Percentiles rank a stretch among this genome's conserved stretches.
These are phyloP conservation scores for Bombycilla garrulus DNA, from an alignment of 2,113 vertebrate species.

Conservation along the genomic window DNA sequence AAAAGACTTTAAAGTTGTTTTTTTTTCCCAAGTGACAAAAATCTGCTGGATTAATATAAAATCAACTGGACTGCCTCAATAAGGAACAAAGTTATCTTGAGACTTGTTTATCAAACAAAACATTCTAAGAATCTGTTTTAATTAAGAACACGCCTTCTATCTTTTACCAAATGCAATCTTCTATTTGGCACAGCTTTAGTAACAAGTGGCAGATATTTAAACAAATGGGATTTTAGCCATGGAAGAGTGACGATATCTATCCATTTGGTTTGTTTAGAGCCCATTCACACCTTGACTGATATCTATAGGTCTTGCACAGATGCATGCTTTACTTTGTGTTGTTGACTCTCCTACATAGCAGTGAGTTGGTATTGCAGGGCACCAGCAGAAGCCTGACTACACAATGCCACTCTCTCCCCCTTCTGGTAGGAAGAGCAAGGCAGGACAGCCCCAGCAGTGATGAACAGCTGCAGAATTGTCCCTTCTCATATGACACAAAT, in stretches of 20 bases:
- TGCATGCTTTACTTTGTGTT: neutral
- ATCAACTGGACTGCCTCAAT: neutral
- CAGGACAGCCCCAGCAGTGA: neutral
- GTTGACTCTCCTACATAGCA: neutral
- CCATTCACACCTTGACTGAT: conserved; percentile 3
- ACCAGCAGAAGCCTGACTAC: neutral
- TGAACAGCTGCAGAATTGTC: neutral
- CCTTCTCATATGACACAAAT: neutral
- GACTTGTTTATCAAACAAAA: conserved; percentile 53
- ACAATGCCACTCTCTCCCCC: neutral
- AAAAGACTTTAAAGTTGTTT: conserved; percentile 44
- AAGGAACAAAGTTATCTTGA: conserved; percentile 66
- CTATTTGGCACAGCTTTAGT: neutral
- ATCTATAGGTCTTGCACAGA: neutral
- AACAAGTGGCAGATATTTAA: conserved; percentile 37
- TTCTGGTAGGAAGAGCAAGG: neutral
- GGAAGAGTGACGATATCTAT: neutral
- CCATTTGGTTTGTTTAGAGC: conserved; percentile 36
- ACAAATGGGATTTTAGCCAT: conserved; percentile 25
- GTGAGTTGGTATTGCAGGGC: neutral
- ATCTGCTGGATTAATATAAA: conserved; percentile 55
- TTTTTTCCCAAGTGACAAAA: conserved; percentile 40
- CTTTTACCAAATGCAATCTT: conserved; percentile 1
- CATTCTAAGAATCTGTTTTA: conserved; percentile 36
- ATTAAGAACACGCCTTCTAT: conserved; percentile 33